Evolutionary conservation across 2,888 invertebrate genomes (phyloP).

Genomic region (Scaptomyza polygonia): DNA sequence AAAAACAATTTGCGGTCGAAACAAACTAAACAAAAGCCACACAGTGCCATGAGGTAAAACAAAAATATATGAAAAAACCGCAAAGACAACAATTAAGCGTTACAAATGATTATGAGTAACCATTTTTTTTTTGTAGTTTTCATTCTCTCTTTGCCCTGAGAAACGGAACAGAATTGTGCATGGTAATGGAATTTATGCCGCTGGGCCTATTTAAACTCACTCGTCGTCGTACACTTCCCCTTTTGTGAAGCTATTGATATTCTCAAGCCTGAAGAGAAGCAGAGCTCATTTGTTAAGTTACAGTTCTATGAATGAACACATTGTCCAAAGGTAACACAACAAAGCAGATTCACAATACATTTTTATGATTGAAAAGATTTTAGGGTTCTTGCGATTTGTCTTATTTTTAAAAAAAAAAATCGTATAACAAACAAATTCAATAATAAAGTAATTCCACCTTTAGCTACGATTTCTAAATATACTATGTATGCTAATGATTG

Average conservation of each 20-base stretch:
- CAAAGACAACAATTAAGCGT: conserved; percentile 80
- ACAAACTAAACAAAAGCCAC: conserved; percentile 57
- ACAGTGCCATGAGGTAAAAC: conserved; percentile 55
- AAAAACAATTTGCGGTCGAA: conserved; percentile 78
- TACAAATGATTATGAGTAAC: conserved; percentile 79
- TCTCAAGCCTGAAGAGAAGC: conserved; percentile 9
- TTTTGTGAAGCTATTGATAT: conserved; percentile 33
- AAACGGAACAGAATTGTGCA: conserved; percentile 51
- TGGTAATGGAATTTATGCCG: conserved; percentile 56
- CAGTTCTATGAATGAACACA: conserved; percentile 48
- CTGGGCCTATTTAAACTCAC: conserved; percentile 43
- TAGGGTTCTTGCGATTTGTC: background rate
- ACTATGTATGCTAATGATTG: too few species aligned
- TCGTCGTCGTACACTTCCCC: conserved; percentile 37
- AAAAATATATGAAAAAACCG: conserved; percentile 61
- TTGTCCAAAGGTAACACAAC: background rate
- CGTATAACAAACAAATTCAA: background rate
- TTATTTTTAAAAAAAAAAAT: background rate
- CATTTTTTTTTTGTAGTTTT: conserved; percentile 47
- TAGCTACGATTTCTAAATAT: background rate
- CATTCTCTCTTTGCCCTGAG: conserved; percentile 45
- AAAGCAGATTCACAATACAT: background rate
- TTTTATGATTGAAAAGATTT: background rate
- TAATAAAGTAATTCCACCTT: background rate
- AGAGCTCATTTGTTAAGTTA: conserved; percentile 36